phyloP scores from a whole-genome alignment of 2,113 vertebrate genomes.

The Garra rufa region DNA sequence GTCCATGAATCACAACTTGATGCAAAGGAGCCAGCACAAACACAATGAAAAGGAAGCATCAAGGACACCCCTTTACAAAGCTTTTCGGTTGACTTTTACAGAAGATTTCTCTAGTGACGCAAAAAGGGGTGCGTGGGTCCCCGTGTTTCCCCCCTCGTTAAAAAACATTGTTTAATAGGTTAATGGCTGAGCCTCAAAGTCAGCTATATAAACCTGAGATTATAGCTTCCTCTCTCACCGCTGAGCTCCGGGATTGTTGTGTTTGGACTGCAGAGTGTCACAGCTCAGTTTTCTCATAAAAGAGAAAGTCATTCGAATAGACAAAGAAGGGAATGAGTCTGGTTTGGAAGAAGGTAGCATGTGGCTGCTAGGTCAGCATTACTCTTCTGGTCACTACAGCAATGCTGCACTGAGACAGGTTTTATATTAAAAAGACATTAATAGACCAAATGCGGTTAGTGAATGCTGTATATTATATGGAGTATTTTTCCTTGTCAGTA shows the following conservation, averaged over 20 bases:
- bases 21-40: slow-evolving; percentile 10
- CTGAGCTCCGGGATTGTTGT: slow-evolving; percentile 8
- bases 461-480: not conserved
- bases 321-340: slow-evolving; percentile 5
- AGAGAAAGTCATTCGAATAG: not conserved
- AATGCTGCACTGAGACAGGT: not conserved
- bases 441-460: not conserved
- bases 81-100: slow-evolving; percentile 44
- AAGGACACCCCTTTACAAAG: slow-evolving; percentile 1
- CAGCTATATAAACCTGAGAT: slow-evolving; percentile 37
- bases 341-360: slow-evolving; percentile 3
- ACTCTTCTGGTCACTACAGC: not conserved
- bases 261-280: not conserved
- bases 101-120: slow-evolving; percentile 51
- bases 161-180: slow-evolving; percentile 8
- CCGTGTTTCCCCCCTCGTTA: not conserved
- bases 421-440: not conserved
- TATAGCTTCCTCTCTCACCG: not conserved
- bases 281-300: slow-evolving; percentile 30
- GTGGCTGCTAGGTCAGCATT: slow-evolving; percentile 7
- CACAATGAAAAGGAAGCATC: slow-evolving; percentile 15
- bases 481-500: not conserved
- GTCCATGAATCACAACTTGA: slow-evolving; percentile 31
- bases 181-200: slow-evolving; percentile 14
- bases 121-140: slow-evolving; percentile 12